Evolutionary conservation across 2,888 invertebrate species (phyloP).

Genomic region (Volucella inanis): DNA sequence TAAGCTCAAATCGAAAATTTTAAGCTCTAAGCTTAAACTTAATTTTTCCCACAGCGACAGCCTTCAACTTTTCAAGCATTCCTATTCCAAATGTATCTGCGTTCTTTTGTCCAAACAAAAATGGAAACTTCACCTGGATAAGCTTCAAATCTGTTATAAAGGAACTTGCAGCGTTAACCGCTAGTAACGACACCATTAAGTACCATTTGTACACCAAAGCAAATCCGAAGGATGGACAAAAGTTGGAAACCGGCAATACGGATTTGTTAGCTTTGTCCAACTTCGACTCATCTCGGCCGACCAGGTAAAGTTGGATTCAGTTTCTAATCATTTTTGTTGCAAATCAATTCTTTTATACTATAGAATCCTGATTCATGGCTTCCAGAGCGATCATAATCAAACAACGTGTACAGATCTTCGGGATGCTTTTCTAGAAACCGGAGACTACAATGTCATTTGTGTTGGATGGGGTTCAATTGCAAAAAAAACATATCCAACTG

Average conservation of each 20-base stretch:
- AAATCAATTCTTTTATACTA: background rate
- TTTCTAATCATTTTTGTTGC: background rate
- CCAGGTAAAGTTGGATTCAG: conserved; percentile 2
- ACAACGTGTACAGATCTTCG: background rate
- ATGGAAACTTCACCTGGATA: too few relatives aligned
- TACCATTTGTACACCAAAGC: conserved; percentile 1
- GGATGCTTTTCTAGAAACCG: background rate
- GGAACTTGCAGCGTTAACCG: too few relatives aligned
- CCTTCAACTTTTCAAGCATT: too few relatives aligned
- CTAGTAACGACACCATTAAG: too few relatives aligned
- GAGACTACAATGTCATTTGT: conserved; percentile 9
- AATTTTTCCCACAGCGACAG: too few relatives aligned
- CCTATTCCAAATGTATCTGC: too few relatives aligned
- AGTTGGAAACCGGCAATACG: background rate
- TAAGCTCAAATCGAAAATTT: too few relatives aligned
- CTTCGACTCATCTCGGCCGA: background rate
- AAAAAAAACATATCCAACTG: background rate
- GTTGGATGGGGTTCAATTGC: conserved; percentile 5
- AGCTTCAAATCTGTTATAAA: too few relatives aligned
- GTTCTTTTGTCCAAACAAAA: too few relatives aligned
- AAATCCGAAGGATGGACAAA: background rate
- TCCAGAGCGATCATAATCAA: background rate
- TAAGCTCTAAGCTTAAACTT: too few relatives aligned
- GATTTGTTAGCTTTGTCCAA: background rate
- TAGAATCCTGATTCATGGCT: conserved; percentile 14